phyloP scores from a whole-genome alignment of 2,888 invertebrate genomes.

The Oscheius myriophilus region DNA sequence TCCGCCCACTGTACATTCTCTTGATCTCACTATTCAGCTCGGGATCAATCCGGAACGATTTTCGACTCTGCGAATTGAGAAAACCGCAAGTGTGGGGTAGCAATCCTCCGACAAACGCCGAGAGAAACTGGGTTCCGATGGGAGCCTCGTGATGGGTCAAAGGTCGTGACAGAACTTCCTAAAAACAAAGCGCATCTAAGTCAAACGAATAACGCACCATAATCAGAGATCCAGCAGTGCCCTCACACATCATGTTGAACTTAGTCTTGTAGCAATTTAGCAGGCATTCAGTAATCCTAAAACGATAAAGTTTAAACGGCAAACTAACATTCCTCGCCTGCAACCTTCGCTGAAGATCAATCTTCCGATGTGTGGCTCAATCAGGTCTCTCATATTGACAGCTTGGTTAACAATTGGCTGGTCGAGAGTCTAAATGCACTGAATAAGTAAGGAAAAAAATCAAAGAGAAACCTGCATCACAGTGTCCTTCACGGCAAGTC shows the following conservation, averaged over 20 bases:
- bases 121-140: constrained; percentile 4
- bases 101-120: constrained; percentile 13
- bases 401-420: not conserved
- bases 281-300: constrained; percentile 25
- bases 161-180: constrained; percentile 20
- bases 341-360: constrained; percentile 26
- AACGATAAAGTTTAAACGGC: not conserved
- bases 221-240: constrained; percentile 27
- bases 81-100: constrained; percentile 22
- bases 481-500: constrained; percentile 27
- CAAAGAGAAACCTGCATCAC: constrained; percentile 14
- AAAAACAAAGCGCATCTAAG: too few species aligned
- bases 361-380: constrained; percentile 29
- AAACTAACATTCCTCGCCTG: constrained; percentile 12
- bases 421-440: constrained; percentile 11
- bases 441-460: not conserved
- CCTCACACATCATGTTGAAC: constrained; percentile 31
- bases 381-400: constrained; percentile 14
- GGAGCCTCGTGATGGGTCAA: constrained; percentile 3
- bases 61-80: not conserved
- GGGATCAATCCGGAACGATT: constrained; percentile 10
- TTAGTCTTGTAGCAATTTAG: constrained; percentile 29
- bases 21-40: constrained; percentile 20
- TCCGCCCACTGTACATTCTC: constrained; percentile 23
- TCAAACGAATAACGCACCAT: too few species aligned